Evolutionary conservation across 1,140 invertebrate species (phyloP), one percentile per base, ranked within the genome.

Genomic region (Drosophila obscura): DNA sequence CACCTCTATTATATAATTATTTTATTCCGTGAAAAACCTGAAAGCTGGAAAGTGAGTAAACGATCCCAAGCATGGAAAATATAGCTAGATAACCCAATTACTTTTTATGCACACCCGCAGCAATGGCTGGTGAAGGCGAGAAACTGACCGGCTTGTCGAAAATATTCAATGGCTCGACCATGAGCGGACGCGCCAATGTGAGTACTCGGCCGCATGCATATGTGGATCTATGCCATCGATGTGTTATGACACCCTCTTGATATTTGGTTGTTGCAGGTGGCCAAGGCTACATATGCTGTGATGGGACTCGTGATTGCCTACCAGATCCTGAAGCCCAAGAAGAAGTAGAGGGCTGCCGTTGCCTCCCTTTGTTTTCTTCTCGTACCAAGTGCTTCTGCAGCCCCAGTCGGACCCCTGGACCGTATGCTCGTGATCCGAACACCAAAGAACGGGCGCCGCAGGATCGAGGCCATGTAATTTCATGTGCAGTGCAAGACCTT

Each of bases 91-190:
- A 44, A 22, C 8, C 16, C 39, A 35, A 5, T 9, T 13, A 46
- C 44, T 13, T 60, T 1, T 44, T 15, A 0, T 22, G 4, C 4
- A 1, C 31, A 50, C 39, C 7, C 11, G 2, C 46, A 79, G 93
- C 16, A 78, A 96, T 96, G 94, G 95, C 95, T 75, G 95, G 95
- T 80, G 95, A 94, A 83, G 92, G 93, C 84, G 94, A 89, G 87
- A 93, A 94, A 92, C 92, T 94, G 73, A 93, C 93, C 81, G 94
- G 93, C 68, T 80, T 94, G 89, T 93, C 92, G 77, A 94, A 93
- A 93, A 94, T 93, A 92, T 96, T 94, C 90, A 95, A 94, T 92
- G 94, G 93, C 74, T 72, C 92, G 44, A 95, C 94, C 39, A 93
- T 94, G 91, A 91, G 89, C 91, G 94, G 95, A 82, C 92, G 95